Base-by-base conservation (phyloP, 2,888 invertebrate species). In the Junonia oenone region DNA sequence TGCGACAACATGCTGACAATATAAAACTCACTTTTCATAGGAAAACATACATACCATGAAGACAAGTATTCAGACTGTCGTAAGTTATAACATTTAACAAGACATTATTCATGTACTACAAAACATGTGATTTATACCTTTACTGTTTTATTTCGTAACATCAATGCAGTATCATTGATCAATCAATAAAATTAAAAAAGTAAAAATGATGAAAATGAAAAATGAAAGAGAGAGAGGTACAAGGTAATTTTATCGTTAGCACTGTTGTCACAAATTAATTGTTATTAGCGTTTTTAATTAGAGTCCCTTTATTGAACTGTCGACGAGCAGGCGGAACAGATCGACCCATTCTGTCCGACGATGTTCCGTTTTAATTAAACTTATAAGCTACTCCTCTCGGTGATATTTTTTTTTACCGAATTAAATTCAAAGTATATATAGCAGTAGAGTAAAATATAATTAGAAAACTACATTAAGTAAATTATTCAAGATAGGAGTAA, bases 271-370 rank as follows among this genome's bases (percentile, higher is more conserved):
- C 71, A 71, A 80, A 81, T 81, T 80, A 77, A 78, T 83, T 81
- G 76, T 81, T 81, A 81, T 82, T 73, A 74, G 75, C 73, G 76
- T 77, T 82, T 83, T 81, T 81, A 83, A 85, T 86, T 82, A 83
- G 72, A 71, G 72, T 61, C 71, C 71, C 73, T 59, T 78, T 74
- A 81, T 75, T 75, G 73, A 72, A 73, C 66, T 68, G 68, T 71
- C 69, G 63, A 67, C 64, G 65, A 69, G 70, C 61, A 65, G 63
- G 61, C 69, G 64, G 66, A 64, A 63, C 63, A 64, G 59, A 64
- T 62, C 68, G 64, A 63, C 60, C 62, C 64, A 56, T 64, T 62
- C 67, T 63, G 61, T 56, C 68, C 63, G 68, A 67, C 68, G 71
- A 73, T 72, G 72, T 73, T 75, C 73, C 66, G 72, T 78, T 86